Conservation (phyloP, 2,113 vertebrate genomes). For the Sphaerodactylus townsendi region DNA sequence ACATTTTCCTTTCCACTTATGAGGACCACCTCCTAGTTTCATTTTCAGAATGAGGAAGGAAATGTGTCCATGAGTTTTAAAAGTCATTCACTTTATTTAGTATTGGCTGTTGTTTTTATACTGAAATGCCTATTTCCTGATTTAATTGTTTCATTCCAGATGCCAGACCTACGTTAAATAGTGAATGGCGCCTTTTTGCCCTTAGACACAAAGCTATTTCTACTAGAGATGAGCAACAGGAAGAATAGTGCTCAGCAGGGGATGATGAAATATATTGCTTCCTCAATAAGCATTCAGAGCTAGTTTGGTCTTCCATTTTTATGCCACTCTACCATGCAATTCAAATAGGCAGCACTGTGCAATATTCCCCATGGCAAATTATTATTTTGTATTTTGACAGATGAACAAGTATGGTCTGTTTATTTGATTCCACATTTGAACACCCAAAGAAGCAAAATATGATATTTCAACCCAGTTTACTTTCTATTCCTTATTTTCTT, state of each 20-base stretch:
- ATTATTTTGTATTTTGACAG: neutral
- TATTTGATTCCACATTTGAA: neutral
- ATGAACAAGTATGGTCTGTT: neutral
- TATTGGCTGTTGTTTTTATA: slow-evolving; percentile 45
- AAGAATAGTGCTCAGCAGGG: slow-evolving; percentile 8
- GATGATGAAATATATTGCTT: slow-evolving; percentile 31
- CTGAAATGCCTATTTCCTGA: slow-evolving; percentile 37
- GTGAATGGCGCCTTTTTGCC: slow-evolving; percentile 58
- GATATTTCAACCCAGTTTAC: neutral
- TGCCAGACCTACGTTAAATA: slow-evolving; percentile 66
- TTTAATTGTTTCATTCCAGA: slow-evolving; percentile 67
- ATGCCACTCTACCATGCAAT: neutral
- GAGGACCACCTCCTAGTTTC: slow-evolving; percentile 36
- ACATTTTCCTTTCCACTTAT: slow-evolving; percentile 24
- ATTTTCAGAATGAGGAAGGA: slow-evolving; percentile 34
- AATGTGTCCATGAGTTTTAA: slow-evolving; percentile 43
- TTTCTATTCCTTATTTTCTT: neutral
- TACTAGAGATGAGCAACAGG: slow-evolving; percentile 48
- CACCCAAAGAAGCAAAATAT: neutral
- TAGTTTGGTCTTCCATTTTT: slow-evolving; percentile 21
- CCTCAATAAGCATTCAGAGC: slow-evolving; percentile 33
- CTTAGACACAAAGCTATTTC: slow-evolving; percentile 53
- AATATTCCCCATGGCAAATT: neutral
- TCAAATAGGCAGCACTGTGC: neutral
- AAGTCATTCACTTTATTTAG: slow-evolving; percentile 51